Percentiles rank a stretch among this genome's conserved stretches.
Conservation (phyloP, 2,888 invertebrate genomes). For the Steromphala cineraria region DNA sequence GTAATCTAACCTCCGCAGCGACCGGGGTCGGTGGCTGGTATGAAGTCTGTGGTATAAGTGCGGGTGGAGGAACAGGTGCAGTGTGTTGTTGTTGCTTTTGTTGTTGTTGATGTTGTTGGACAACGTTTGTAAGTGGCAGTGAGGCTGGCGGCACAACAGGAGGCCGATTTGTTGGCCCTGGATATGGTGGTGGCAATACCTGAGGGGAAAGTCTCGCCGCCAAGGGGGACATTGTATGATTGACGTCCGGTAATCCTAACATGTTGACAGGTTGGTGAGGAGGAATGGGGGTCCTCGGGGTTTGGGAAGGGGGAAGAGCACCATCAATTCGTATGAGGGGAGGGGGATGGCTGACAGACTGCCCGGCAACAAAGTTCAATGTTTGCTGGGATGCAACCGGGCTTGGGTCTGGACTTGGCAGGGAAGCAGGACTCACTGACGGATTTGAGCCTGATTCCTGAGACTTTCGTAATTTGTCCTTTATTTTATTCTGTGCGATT, state of each 20-base stretch:
- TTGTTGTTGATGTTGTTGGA: constrained; percentile 17
- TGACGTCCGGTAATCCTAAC: neutral
- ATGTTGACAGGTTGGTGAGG: neutral
- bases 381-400: neutral
- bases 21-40: neutral
- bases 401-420: constrained; percentile 29
- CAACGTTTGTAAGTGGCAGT: constrained; percentile 17
- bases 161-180: constrained; percentile 34
- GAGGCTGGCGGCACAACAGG: constrained; percentile 28
- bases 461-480: constrained; percentile 69
- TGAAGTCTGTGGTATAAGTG: constrained; percentile 8
- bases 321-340: neutral
- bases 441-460: constrained; percentile 33
- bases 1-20: neutral
- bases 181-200: constrained; percentile 41
- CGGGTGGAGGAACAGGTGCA: constrained; percentile 1
- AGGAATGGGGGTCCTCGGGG: neutral
- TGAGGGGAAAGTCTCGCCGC: constrained; percentile 26
- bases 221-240: constrained; percentile 11
- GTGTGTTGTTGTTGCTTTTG: neutral
- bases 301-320: neutral
- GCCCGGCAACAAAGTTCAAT: neutral
- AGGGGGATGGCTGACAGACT: neutral
- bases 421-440: constrained; percentile 20
- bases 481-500: constrained; percentile 75